Evolutionary conservation across 2,113 vertebrate genomes (phyloP).

Genomic region (Castor canadensis): DNA sequence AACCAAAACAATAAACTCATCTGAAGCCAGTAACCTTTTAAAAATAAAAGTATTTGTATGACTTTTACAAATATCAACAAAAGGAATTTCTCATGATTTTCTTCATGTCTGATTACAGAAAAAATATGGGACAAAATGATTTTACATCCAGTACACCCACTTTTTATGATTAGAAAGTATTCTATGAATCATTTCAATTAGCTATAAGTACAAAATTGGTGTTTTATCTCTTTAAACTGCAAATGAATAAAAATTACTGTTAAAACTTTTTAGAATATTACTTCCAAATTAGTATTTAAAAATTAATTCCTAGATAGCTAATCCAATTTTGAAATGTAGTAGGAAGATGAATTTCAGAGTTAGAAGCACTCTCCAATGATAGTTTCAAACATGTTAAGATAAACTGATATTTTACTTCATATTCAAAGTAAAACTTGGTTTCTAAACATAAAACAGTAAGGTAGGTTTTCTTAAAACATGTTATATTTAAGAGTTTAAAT

Average conservation of each 20-base stretch:
- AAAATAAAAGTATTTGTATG: constrained; percentile 10
- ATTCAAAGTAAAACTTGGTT: constrained; percentile 26
- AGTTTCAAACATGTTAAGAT: constrained; percentile 59
- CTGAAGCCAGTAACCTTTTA: background rate
- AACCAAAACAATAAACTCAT: constrained; percentile 26
- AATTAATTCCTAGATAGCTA: constrained; percentile 42
- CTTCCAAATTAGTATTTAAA: constrained; percentile 42
- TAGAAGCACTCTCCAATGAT: constrained; percentile 37
- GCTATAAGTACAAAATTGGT: constrained; percentile 41
- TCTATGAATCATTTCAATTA: constrained; percentile 20
- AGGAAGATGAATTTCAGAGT: constrained; percentile 53
- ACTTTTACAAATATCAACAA: constrained; percentile 33
- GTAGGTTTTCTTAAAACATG: constrained; percentile 45
- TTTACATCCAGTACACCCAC: background rate
- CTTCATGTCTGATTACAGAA: constrained; percentile 2
- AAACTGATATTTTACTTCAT: constrained; percentile 54
- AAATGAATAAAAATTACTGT: constrained; percentile 30
- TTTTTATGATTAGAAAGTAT: constrained; percentile 21
- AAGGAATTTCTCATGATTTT: background rate
- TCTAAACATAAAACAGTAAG: constrained; percentile 53
- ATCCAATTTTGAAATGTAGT: constrained; percentile 47
- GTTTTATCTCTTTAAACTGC: constrained; percentile 42
- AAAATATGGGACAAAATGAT: background rate
- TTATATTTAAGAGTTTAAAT: constrained; percentile 57
- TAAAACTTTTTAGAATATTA: constrained; percentile 35